Evolutionary conservation across 1,140 invertebrate genomes (phyloP).

Genomic region (Solen grandis): DNA sequence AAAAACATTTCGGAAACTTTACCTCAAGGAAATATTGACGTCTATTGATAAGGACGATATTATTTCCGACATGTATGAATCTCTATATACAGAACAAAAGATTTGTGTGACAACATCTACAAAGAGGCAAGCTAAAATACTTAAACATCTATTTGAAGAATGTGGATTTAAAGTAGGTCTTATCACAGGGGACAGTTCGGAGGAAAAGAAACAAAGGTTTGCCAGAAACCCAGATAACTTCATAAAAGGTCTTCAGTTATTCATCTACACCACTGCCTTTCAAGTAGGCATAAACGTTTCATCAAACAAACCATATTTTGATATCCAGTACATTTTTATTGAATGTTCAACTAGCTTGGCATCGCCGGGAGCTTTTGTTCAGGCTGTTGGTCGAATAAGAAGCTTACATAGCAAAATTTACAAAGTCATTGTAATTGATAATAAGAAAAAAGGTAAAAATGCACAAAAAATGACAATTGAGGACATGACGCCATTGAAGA

Average conservation of each 20-base stretch:
- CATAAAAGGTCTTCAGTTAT: background rate
- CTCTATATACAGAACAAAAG: background rate
- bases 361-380: conserved; percentile 11
- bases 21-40: background rate
- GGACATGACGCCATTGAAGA: no score
- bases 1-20: background rate
- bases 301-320: background rate
- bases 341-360: conserved; percentile 4
- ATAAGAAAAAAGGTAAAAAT: background rate
- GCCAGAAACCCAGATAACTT: background rate
- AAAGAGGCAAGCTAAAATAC: background rate
- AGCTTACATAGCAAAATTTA: background rate
- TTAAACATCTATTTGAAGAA: background rate
- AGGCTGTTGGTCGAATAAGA: background rate
- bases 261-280: conserved; percentile 13
- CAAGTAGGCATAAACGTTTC: conserved; percentile 26
- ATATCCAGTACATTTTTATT: conserved; percentile 11
- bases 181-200: conserved; percentile 1
- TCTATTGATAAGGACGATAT: background rate
- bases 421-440: background rate
- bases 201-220: background rate
- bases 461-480: no score
- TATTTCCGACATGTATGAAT: background rate
- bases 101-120: background rate
- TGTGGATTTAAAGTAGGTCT: background rate